phyloP scores from a whole-genome alignment of 2,888 invertebrate genomes.

The Torymus auratus region DNA sequence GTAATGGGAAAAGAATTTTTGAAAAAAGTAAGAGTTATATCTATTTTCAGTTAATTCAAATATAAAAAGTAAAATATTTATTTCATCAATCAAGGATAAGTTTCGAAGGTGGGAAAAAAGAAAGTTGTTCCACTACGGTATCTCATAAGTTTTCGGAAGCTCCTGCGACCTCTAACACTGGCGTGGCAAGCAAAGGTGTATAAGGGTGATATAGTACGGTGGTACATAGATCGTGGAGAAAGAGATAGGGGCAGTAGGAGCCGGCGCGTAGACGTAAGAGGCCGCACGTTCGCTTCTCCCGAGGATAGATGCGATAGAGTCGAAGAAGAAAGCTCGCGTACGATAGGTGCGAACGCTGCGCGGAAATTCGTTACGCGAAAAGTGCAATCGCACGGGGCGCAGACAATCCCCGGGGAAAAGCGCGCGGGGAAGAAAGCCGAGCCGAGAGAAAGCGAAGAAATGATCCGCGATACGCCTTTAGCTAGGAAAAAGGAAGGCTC shows the following conservation, averaged over 20 bases:
- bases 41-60: too few species aligned
- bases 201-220: constrained; percentile 18
- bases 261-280: constrained; percentile 24
- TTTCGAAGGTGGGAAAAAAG: too few species aligned
- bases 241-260: constrained; percentile 13
- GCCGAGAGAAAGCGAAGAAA: constrained; percentile 53
- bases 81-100: too few species aligned
- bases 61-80: too few species aligned
- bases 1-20: too few species aligned
- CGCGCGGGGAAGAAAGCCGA: constrained; percentile 11
- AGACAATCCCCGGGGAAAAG: constrained; percentile 27
- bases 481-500: constrained; percentile 7
- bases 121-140: too few species aligned
- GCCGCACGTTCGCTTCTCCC: not conserved
- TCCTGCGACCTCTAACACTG: too few species aligned
- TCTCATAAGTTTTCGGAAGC: too few species aligned
- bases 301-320: constrained; percentile 24
- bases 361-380: constrained; percentile 54
- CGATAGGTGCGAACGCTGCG: constrained; percentile 38
- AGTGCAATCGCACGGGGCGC: constrained; percentile 47
- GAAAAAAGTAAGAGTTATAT: too few species aligned
- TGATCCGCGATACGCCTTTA: constrained; percentile 47
- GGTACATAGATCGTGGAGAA: constrained; percentile 18
- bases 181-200: not conserved
- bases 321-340: constrained; percentile 1